phyloP scores from a whole-genome alignment of 2,888 invertebrate genomes.

The Scelioninae gen. 2 region DNA sequence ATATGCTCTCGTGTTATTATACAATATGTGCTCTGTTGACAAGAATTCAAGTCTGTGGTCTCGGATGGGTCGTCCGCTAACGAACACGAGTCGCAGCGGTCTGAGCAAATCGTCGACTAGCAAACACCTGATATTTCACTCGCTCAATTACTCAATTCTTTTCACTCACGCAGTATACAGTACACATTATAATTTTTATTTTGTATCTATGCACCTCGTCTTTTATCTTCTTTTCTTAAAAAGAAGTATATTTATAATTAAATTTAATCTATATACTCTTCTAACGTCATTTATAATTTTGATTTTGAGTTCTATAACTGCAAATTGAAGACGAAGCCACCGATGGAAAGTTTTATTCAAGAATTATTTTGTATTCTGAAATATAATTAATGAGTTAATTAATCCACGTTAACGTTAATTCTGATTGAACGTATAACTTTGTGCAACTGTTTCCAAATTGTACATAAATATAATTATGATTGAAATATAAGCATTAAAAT shows the following conservation, averaged over 20 bases:
- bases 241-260: conserved; percentile 37
- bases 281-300: conserved; percentile 48
- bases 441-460: background rate
- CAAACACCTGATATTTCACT: conserved; percentile 67
- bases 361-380: conserved; percentile 10
- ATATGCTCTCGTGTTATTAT: conserved; percentile 58
- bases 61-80: conserved; percentile 71
- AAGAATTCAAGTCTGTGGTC: conserved; percentile 73
- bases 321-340: conserved; percentile 13
- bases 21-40: conserved; percentile 66
- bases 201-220: conserved; percentile 48
- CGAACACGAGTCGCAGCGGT: conserved; percentile 67
- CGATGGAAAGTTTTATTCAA: background rate
- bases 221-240: conserved; percentile 48
- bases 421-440: no score
- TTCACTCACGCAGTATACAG: conserved; percentile 56
- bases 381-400: background rate
- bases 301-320: conserved; percentile 48
- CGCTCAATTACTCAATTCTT: conserved; percentile 61
- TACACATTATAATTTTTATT: conserved; percentile 52
- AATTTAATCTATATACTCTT: conserved; percentile 36
- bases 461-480: background rate
- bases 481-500: background rate
- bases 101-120: conserved; percentile 74
- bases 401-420: background rate